A percentile compares a stretch with the other conserved stretches of the same genome.
Conservation (phyloP, 1,140 invertebrate genomes). For the Sarcophaga bullata region DNA sequence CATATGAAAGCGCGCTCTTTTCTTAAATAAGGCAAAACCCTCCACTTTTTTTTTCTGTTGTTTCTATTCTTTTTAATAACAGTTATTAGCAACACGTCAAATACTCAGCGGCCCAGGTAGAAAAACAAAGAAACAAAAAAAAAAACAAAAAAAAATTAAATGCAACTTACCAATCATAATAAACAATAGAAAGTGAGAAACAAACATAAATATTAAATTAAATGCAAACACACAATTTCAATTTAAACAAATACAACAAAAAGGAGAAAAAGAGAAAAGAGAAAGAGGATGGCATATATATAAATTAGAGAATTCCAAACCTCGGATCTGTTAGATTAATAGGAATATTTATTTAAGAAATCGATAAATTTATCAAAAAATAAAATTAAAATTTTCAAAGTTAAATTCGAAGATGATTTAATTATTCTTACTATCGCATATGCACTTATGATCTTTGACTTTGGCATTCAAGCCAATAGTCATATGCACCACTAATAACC, state of each 20-base stretch:
- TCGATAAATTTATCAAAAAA: too few species aligned
- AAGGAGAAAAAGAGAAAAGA: background rate
- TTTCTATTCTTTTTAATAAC: slow-evolving; percentile 28
- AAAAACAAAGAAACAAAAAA: background rate
- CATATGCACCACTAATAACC: too few species aligned
- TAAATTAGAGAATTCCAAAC: too few species aligned
- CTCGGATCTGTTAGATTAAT: too few species aligned
- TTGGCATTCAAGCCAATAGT: too few species aligned
- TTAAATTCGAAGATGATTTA: too few species aligned
- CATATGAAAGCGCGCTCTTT: slow-evolving; percentile 32
- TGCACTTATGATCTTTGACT: too few species aligned
- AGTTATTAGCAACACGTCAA: slow-evolving; percentile 32
- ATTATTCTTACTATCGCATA: too few species aligned
- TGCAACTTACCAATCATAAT: background rate
- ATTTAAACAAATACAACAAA: background rate
- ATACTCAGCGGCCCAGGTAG: background rate
- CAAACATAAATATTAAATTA: slow-evolving; percentile 18
- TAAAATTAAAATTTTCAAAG: too few species aligned
- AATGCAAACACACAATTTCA: background rate
- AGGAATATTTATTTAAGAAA: too few species aligned
- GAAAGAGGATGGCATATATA: background rate
- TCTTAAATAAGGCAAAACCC: slow-evolving; percentile 29
- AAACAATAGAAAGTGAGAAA: too few species aligned
- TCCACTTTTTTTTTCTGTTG: too few species aligned
- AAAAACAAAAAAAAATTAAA: background rate